These are phyloP conservation scores for Morus bassanus DNA, from an alignment of 2,797 vertebrate genomes.

Conservation along the genomic window DNA sequence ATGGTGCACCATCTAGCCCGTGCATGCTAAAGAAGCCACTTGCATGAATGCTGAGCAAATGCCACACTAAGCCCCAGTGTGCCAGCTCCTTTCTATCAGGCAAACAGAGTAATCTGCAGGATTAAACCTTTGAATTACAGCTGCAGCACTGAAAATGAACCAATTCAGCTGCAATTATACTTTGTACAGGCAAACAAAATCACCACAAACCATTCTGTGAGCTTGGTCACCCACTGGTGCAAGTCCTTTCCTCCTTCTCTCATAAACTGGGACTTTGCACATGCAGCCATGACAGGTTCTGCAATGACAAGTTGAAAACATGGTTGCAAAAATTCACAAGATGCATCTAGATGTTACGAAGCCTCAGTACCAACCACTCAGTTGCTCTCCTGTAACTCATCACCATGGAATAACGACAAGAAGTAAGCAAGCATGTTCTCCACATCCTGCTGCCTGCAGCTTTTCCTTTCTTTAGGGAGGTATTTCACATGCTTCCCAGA, in stretches of 20 bases:
- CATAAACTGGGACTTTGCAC: not conserved
- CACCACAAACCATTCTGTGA: not conserved
- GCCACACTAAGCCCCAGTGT: fast-evolving
- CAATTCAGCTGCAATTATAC: not conserved
- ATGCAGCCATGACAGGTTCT: not conserved
- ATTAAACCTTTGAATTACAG: not conserved
- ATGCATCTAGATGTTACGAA: not conserved
- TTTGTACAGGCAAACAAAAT: not conserved
- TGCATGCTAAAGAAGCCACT: not conserved
- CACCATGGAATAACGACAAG: not conserved
- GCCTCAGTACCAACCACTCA: not conserved
- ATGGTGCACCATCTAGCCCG: fast-evolving
- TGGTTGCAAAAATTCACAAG: not conserved
- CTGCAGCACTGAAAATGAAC: not conserved
- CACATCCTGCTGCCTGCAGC: not conserved
- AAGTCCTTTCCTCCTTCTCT: not conserved
- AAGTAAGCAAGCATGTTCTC: not conserved
- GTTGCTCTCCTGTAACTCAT: not conserved
- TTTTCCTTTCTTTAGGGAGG: not conserved
- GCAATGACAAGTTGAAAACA: not conserved
- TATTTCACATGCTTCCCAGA: not conserved
- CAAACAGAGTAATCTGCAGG: not conserved
- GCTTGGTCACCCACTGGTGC: not conserved
- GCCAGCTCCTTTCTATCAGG: not conserved
- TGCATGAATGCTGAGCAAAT: not conserved